phyloP scores from a whole-genome alignment of 2,888 invertebrate genomes.

The Cheiracanthium punctorium region DNA sequence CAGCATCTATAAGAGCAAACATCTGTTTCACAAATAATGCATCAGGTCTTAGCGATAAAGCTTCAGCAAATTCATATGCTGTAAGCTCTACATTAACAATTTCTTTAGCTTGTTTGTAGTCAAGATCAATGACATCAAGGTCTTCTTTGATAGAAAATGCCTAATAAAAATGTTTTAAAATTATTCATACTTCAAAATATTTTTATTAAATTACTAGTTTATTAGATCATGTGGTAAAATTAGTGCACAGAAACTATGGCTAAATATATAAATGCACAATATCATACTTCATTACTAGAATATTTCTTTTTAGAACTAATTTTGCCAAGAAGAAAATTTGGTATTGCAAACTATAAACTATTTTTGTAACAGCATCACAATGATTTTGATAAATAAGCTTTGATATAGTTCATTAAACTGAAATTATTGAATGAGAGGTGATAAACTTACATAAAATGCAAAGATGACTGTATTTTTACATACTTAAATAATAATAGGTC shows the following conservation, averaged over 20 bases:
- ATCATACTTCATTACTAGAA: too few relatives aligned
- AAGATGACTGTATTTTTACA: too few relatives aligned
- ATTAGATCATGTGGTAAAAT: not conserved
- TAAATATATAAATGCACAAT: not conserved
- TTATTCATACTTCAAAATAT: not conserved
- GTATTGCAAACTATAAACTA: too few relatives aligned
- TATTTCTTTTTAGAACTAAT: too few relatives aligned
- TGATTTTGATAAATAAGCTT: too few relatives aligned
- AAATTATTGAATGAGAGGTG: too few relatives aligned
- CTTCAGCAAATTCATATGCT: slow-evolving; percentile 80
- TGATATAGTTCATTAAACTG: too few relatives aligned
- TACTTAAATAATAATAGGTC: too few relatives aligned
- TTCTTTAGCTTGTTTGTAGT: slow-evolving; percentile 76
- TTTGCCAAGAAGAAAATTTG: too few relatives aligned
- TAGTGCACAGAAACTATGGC: not conserved
- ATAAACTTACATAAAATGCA: too few relatives aligned
- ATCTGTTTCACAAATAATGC: slow-evolving; percentile 80
- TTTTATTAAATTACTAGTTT: not conserved
- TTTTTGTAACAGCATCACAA: too few relatives aligned
- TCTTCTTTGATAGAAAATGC: slow-evolving; percentile 72
- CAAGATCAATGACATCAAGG: slow-evolving; percentile 57
- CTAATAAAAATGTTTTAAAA: slow-evolving; percentile 64
- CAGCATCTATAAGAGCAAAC: slow-evolving; percentile 80
- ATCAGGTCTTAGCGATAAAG: slow-evolving; percentile 79
- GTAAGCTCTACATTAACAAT: slow-evolving; percentile 79